These are phyloP conservation scores for Falco berigora DNA, from an alignment of 2,797 vertebrate species.

Conservation along the genomic window DNA sequence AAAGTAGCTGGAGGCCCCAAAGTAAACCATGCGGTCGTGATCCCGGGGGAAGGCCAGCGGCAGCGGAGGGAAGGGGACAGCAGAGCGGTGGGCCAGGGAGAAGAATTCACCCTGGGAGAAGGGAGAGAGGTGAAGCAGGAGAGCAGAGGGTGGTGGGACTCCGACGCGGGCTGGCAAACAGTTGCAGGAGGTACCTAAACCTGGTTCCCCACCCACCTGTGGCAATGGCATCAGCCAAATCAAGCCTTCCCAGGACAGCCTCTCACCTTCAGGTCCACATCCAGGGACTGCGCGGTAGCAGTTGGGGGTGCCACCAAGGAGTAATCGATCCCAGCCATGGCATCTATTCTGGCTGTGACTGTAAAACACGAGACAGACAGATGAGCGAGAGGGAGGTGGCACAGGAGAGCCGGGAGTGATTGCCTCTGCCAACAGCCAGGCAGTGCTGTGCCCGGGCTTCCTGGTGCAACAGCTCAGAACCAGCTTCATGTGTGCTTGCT, in stretches of 20 bases:
- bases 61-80: not conserved
- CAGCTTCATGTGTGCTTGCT: not conserved
- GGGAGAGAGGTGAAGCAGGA: not conserved
- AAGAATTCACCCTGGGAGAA: constrained; percentile 72
- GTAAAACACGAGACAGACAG: not conserved
- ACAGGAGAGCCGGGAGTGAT: not conserved
- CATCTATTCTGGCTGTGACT: constrained; percentile 66
- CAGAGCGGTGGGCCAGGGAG: not conserved
- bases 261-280: constrained; percentile 68
- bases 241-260: not conserved
- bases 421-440: not conserved
- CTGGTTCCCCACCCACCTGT: not conserved
- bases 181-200: not conserved
- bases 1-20: constrained; percentile 69
- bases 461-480: too few species aligned
- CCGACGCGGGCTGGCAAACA: not conserved
- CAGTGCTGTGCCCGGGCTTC: rapidly evolving
- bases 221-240: not conserved
- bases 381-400: not conserved
- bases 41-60: constrained; percentile 46
- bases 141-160: not conserved
- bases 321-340: constrained; percentile 56
- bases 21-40: constrained; percentile 69
- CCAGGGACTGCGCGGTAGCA: constrained; percentile 13
- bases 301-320: constrained; percentile 57